Percentiles rank a stretch among this genome's conserved stretches.
These are phyloP conservation scores for Danio albolineatus DNA, from an alignment of 2,797 vertebrate species.

Conservation along the genomic window DNA sequence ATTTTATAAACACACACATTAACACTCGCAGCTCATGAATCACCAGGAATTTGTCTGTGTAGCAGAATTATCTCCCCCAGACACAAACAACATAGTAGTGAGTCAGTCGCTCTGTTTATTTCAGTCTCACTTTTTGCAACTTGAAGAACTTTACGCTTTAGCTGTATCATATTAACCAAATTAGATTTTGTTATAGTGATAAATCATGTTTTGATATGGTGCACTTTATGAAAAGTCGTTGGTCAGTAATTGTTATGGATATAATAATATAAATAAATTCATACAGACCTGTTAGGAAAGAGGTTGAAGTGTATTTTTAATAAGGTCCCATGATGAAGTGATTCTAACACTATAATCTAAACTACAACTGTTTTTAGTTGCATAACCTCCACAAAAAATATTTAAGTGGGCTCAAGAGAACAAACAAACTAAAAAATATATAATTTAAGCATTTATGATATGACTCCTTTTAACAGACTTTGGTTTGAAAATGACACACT, in stretches of 20 bases:
- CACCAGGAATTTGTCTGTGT: slow-evolving; percentile 31
- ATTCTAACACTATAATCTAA: not conserved
- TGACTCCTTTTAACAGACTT: not conserved
- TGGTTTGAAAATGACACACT: too few relatives aligned
- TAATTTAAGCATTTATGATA: slow-evolving; percentile 18
- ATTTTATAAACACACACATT: slow-evolving; percentile 38
- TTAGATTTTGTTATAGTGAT: not conserved
- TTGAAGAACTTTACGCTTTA: not conserved
- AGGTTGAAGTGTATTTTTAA: not conserved
- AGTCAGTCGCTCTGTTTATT: slow-evolving; percentile 14
- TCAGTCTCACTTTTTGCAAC: not conserved
- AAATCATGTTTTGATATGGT: too few relatives aligned
- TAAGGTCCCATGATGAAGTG: not conserved
- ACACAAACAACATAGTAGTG: slow-evolving; percentile 26
- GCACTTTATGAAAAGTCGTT: not conserved
- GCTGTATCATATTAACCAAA: not conserved
- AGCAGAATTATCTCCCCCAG: slow-evolving; percentile 27
- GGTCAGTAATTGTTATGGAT: too few relatives aligned
- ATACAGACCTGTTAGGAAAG: not conserved
- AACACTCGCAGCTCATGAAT: slow-evolving; percentile 29
- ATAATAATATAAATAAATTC: too few relatives aligned
- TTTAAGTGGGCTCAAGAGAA: not conserved
- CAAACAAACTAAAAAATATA: not conserved
- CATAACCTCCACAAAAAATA: not conserved
- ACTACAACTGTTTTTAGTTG: not conserved